Percentiles rank a stretch among this genome's conserved stretches.
Conservation (phyloP, 2,888 invertebrate species). For the Nomada hirtipes region DNA sequence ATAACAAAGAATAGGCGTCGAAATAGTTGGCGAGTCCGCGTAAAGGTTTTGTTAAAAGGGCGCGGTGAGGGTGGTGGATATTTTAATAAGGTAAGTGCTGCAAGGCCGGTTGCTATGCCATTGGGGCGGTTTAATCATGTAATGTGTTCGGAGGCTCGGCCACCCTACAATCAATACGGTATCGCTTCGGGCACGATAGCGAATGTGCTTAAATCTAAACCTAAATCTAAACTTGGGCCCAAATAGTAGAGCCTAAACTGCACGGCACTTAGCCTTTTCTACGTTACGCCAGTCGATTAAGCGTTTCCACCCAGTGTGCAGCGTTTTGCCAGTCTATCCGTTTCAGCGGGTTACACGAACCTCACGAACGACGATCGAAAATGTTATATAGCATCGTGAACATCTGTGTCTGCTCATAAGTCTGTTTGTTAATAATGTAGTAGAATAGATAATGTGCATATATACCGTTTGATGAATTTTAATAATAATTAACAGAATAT, state of each 20-base stretch:
- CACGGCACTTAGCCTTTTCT: constrained; percentile 32
- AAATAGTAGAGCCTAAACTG: constrained; percentile 45
- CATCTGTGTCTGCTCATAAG: no score
- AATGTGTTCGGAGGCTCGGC: constrained; percentile 83
- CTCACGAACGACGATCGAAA: not conserved
- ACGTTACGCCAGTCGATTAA: constrained; percentile 34
- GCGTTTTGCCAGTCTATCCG: not conserved
- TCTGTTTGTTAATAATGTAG: no score
- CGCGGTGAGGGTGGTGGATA: constrained; percentile 79
- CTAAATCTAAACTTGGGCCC: constrained; percentile 60
- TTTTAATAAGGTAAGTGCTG: constrained; percentile 85
- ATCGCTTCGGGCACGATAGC: constrained; percentile 81
- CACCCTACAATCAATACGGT: constrained; percentile 82
- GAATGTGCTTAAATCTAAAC: constrained; percentile 78
- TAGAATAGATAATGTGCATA: no score
- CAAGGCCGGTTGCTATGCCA: constrained; percentile 80
- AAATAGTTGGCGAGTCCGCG: constrained; percentile 59
- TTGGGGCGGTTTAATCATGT: constrained; percentile 84
- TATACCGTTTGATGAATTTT: no score
- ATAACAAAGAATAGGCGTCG: constrained; percentile 55
- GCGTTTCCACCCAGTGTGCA: constrained; percentile 9
- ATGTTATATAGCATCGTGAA: not conserved
- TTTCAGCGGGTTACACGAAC: not conserved
- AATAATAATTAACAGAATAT: no score
- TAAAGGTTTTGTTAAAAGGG: constrained; percentile 70